Conservation (phyloP, 1,140 invertebrate genomes). For the Papilio machaon region DNA sequence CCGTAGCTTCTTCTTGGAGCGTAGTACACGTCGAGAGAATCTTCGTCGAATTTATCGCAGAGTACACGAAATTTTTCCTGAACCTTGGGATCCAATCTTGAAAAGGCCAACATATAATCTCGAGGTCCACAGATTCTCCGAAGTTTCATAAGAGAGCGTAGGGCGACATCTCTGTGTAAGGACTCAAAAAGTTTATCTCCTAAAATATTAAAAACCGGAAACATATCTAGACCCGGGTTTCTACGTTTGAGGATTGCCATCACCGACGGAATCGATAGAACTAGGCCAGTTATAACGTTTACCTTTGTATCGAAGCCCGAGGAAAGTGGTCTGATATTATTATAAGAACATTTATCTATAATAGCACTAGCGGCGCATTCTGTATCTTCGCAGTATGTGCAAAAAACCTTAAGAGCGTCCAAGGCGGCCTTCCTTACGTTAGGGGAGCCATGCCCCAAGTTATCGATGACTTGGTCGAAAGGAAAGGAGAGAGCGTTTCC, state of each 20-base stretch:
- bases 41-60: slow-evolving; percentile 85
- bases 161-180: slow-evolving; percentile 86
- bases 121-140: slow-evolving; percentile 84
- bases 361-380: slow-evolving; percentile 84
- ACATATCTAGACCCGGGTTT: slow-evolving; percentile 68
- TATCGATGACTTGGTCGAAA: slow-evolving; percentile 86
- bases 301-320: slow-evolving; percentile 82
- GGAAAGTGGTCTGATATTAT: slow-evolving; percentile 77
- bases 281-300: slow-evolving; percentile 85
- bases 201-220: slow-evolving; percentile 83
- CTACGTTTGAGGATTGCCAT: slow-evolving; percentile 81
- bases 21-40: slow-evolving; percentile 75
- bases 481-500: slow-evolving; percentile 85
- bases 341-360: slow-evolving; percentile 85
- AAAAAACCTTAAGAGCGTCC: slow-evolving; percentile 86
- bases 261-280: slow-evolving; percentile 86
- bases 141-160: slow-evolving; percentile 86
- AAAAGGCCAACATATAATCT: slow-evolving; percentile 84
- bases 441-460: slow-evolving; percentile 88
- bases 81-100: slow-evolving; percentile 79
- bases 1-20: slow-evolving; percentile 62
- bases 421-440: slow-evolving; percentile 89
- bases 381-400: slow-evolving; percentile 83
- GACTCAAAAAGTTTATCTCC: slow-evolving; percentile 86
- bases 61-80: slow-evolving; percentile 86